These are phyloP conservation scores for Drosophila mulleri DNA, from an alignment of 2,888 invertebrate species.

Conservation along the genomic window DNA sequence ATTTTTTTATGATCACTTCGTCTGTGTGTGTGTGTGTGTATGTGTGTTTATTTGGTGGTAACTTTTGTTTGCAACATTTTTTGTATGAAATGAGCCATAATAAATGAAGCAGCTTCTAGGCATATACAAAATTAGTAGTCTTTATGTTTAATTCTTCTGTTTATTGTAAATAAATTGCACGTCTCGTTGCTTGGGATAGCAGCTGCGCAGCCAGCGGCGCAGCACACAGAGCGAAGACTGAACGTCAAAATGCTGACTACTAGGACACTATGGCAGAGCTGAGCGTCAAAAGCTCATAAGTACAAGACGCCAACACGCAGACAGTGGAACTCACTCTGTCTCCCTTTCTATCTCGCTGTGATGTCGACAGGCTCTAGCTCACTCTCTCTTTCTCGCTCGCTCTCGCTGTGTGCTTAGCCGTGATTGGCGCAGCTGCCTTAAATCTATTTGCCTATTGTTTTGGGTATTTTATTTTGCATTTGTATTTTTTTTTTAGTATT, in stretches of 20 bases:
- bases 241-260: background rate
- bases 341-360: background rate
- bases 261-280: background rate
- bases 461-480: slow-evolving; percentile 3
- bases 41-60: slow-evolving; percentile 40
- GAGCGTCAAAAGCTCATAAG: background rate
- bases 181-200: slow-evolving; percentile 26
- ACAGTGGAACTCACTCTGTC: background rate
- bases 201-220: background rate
- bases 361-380: background rate
- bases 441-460: slow-evolving; percentile 52
- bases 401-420: slow-evolving; percentile 6
- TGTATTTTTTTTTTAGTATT: slow-evolving; percentile 3
- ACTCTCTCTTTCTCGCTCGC: background rate
- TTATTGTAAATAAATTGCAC: slow-evolving; percentile 61
- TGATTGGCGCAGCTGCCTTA: slow-evolving; percentile 6
- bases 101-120: slow-evolving; percentile 41
- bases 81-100: slow-evolving; percentile 38
- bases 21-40: slow-evolving; percentile 2
- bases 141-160: slow-evolving; percentile 30
- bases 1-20: slow-evolving; percentile 10
- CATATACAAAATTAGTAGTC: slow-evolving; percentile 41
- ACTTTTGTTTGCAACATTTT: slow-evolving; percentile 37
- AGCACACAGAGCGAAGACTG: background rate
- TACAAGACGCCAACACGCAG: background rate